Evolutionary conservation across 2,113 vertebrate species (phyloP).

Genomic region (Dissostichus mawsoni): DNA sequence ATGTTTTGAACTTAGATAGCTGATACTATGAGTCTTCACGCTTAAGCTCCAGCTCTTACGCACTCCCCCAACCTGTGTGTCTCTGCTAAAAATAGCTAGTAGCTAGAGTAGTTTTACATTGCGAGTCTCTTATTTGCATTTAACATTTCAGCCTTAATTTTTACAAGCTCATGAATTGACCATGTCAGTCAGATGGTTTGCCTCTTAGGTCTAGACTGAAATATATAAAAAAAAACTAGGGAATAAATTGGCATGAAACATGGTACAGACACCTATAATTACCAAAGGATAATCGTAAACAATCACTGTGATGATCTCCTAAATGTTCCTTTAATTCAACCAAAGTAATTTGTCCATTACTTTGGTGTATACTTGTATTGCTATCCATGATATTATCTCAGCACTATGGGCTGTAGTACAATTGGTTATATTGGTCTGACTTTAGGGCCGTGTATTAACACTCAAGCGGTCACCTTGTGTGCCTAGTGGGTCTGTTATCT

Average conservation of each 20-base stretch:
- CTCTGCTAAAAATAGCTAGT: slow-evolving; percentile 31
- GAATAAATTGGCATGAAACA: not conserved
- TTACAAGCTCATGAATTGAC: not conserved
- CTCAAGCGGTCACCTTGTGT: slow-evolving; percentile 26
- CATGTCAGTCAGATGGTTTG: not conserved
- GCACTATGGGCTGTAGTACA: slow-evolving; percentile 9
- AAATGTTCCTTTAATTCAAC: not conserved
- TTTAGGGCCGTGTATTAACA: not conserved
- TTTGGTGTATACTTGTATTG: not conserved
- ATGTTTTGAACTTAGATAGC: not conserved
- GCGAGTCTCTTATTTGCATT: slow-evolving; percentile 9
- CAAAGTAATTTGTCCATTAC: not conserved
- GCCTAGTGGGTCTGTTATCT: slow-evolving; percentile 30
- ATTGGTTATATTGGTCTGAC: slow-evolving; percentile 1
- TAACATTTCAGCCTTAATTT: not conserved
- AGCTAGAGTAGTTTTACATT: slow-evolving; percentile 8
- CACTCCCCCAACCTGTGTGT: slow-evolving; percentile 24
- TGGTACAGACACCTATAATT: not conserved
- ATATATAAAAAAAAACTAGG: not conserved
- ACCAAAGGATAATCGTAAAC: not conserved
- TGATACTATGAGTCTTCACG: slow-evolving; percentile 13
- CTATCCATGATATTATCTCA: slow-evolving; percentile 18
- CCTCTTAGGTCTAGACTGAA: not conserved
- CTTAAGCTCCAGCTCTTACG: slow-evolving; percentile 37
- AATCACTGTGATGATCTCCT: not conserved